Base-by-base conservation (phyloP, 2,888 invertebrate genomes). In the Eupithecia dodoneata region DNA sequence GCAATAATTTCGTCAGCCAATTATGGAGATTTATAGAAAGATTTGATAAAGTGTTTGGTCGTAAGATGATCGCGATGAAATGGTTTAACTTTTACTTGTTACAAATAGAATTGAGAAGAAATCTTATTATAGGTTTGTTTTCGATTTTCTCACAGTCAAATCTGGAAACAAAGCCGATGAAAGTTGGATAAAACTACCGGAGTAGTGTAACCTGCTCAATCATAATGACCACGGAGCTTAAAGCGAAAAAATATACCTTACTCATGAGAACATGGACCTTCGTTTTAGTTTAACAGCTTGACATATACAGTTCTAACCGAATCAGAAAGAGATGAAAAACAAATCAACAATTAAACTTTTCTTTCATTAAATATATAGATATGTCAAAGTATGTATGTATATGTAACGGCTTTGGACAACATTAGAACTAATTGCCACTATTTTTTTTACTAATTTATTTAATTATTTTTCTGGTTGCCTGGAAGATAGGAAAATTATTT, bases 1-100 rank as follows among this genome's bases (percentile, higher is more conserved):
- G 84, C 83, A 84, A 80, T 81, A 81, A 80, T 74, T 82, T 82
- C 83, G 81, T 84, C 82, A 81, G 78, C 79, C 77, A 81, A 82
- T 84, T 83, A 84, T 81, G 83, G 79, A 81, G 80, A 81, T 82
- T 79, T 81, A 76, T 79, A 72, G 77, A 79, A 76, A 72, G 72
- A 79, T 76, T 79, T 76, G 76, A 76, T 75, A n/a, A 66, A 71
- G 75, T 70, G 74, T 74, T 77, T 72, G 73, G 65, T 67, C 67
- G 63, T 55, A 42, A 67, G 69, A 71, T 47, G 65, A 75, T 71
- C 71, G 18, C 71, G 13, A 44, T 65, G 18, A 65, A 66, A 72
- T 70, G 42, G 10, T 13, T 30, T 55, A 4, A 69, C 45, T 69
- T 69, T 69, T 69, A 66, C 66, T 66, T 66, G 55, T n/a, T 9